Conservation (phyloP, 1,140 invertebrate genomes). For the Oryctes rhinoceros region DNA sequence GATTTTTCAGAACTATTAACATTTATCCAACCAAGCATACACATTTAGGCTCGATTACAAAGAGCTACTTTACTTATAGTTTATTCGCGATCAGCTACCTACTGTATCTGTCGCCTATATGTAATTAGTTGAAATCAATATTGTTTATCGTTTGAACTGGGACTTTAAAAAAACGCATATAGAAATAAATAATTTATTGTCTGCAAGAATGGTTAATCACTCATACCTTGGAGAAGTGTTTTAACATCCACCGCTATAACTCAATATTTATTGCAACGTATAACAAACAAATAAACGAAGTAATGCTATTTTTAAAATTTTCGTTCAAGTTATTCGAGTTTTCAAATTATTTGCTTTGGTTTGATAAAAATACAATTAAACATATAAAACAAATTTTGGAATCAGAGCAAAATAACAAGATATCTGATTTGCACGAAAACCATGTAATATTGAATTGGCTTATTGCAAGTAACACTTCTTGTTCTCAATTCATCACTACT, state of each 20-base stretch:
- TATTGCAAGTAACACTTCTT: conserved; percentile 3
- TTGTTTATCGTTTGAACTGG: too few relatives aligned
- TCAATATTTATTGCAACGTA: conserved; percentile 49
- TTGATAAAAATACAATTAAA: conserved; percentile 51
- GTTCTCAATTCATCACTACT: conserved; percentile 10
- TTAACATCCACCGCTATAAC: conserved; percentile 55
- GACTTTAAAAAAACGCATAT: conserved; percentile 37
- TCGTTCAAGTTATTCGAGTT: conserved; percentile 6
- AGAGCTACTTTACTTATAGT: too few relatives aligned
- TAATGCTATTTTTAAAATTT: too few relatives aligned
- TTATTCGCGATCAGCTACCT: too few relatives aligned
- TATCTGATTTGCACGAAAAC: conserved; percentile 50
- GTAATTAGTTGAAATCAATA: too few relatives aligned
- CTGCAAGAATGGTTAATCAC: conserved; percentile 59
- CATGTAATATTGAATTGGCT: conserved; percentile 30
- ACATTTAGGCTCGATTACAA: too few relatives aligned
- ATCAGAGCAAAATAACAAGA: conserved; percentile 45
- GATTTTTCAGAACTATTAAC: too few relatives aligned
- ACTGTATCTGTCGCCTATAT: too few relatives aligned
- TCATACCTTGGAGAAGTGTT: conserved; percentile 57
- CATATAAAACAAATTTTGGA: conserved; percentile 38
- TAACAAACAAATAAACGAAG: not conserved
- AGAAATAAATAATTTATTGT: conserved; percentile 63
- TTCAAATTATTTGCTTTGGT: conserved; percentile 55
- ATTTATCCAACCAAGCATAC: too few relatives aligned